Conservation (phyloP, 2,113 vertebrate species). For the Nerophis lumbriciformis region DNA sequence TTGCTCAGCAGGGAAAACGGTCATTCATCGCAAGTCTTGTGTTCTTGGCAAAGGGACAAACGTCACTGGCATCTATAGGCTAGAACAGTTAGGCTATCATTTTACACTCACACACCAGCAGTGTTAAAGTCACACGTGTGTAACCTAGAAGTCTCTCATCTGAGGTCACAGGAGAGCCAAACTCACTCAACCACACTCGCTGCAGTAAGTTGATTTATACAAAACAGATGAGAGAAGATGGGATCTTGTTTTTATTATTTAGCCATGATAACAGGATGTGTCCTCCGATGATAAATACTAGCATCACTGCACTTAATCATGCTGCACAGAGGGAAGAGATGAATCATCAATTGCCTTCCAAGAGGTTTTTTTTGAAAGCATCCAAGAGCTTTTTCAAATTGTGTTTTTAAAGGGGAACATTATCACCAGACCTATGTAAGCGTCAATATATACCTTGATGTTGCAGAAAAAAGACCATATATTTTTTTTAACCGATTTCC, state of each 20-base stretch:
- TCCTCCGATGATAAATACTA: slow-evolving; percentile 37
- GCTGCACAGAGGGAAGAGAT: slow-evolving; percentile 26
- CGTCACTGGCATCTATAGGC: background rate
- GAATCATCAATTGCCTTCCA: slow-evolving; percentile 14
- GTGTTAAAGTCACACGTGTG: background rate
- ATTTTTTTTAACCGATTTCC: no score
- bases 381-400: slow-evolving; percentile 2
- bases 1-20: background rate
- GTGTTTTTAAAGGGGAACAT: no score
- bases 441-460: no score
- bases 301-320: slow-evolving; percentile 15
- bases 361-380: slow-evolving; percentile 8
- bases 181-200: background rate
- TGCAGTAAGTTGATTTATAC: slow-evolving; percentile 3
- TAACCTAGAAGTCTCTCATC: background rate
- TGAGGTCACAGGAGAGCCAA: background rate
- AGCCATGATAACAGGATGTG: slow-evolving; percentile 35
- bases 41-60: background rate
- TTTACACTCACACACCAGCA: no score
- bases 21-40: background rate
- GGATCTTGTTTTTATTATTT: slow-evolving; percentile 25
- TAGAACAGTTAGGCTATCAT: no score
- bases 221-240: slow-evolving; percentile 20
- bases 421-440: no score
- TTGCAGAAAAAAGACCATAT: no score